These are phyloP conservation scores for Heliconius sara DNA, from an alignment of 2,888 invertebrate genomes.

Conservation along the genomic window DNA sequence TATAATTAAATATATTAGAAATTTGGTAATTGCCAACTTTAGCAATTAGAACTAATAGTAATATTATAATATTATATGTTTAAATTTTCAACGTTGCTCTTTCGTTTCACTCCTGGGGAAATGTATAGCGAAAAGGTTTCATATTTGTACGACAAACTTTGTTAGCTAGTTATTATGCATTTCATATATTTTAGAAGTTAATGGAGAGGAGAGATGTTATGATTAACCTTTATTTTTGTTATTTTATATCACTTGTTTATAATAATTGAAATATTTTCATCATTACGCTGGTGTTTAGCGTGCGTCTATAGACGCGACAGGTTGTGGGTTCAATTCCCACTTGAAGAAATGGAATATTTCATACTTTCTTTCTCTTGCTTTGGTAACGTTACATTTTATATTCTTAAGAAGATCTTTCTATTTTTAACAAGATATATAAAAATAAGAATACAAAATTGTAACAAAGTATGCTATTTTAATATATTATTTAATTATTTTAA, in stretches of 20 bases:
- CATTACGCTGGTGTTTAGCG: too few relatives aligned
- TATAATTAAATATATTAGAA: conserved; percentile 1
- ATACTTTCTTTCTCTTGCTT: not conserved
- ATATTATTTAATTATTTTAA: too few relatives aligned
- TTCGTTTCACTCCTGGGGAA: not conserved
- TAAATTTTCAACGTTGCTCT: not conserved
- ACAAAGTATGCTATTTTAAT: too few relatives aligned
- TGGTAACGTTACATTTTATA: not conserved
- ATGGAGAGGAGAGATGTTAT: too few relatives aligned
- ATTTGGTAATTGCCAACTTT: conserved; percentile 1
- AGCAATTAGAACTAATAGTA: not conserved
- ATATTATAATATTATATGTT: not conserved
- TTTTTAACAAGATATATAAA: too few relatives aligned
- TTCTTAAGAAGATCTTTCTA: too few relatives aligned
- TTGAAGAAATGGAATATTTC: not conserved
- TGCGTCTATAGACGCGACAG: too few relatives aligned
- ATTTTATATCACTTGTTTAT: not conserved
- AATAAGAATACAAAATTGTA: too few relatives aligned
- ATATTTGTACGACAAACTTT: conserved; percentile 9
- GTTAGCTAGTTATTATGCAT: conserved; percentile 1
- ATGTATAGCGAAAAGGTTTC: not conserved
- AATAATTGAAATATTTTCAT: too few relatives aligned
- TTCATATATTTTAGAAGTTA: not conserved
- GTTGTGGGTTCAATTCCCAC: not conserved
- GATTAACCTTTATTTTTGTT: not conserved